Percentiles rank a stretch among this genome's conserved stretches.
These are phyloP conservation scores for Benitochromis conjunctus DNA, from an alignment of 2,113 vertebrate genomes.

Conservation along the genomic window DNA sequence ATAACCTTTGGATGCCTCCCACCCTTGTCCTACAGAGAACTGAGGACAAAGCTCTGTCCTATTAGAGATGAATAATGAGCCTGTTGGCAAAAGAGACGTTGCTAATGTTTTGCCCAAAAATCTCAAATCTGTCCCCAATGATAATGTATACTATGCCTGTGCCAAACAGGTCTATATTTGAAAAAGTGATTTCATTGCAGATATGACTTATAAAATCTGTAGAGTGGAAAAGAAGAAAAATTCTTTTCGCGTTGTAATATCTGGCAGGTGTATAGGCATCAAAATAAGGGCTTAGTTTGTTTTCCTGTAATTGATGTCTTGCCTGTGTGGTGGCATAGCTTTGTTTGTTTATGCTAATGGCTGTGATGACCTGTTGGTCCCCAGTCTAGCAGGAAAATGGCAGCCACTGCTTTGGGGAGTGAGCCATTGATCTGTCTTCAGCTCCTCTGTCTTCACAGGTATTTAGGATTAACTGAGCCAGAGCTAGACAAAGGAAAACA, in stretches of 20 bases:
- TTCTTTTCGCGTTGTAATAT: conserved; percentile 20
- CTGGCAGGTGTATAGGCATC: conserved; percentile 43
- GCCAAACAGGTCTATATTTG: conserved; percentile 53
- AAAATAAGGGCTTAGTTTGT: conserved; percentile 60
- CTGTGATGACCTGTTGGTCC: conserved; percentile 70
- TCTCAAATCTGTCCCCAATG: conserved; percentile 63
- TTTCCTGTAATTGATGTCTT: conserved; percentile 64
- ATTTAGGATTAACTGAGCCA: conserved; percentile 53
- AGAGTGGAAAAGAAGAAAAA: not conserved
- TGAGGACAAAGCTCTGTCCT: conserved; percentile 53
- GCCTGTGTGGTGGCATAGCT: conserved; percentile 37
- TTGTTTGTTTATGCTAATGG: conserved; percentile 77
- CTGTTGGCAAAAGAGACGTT: conserved; percentile 63
- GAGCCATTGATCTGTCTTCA: conserved; percentile 69
- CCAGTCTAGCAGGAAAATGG: conserved; percentile 70
- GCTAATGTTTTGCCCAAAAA: conserved; percentile 68
- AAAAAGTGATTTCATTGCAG: conserved; percentile 45
- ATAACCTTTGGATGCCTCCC: conserved; percentile 58
- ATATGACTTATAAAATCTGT: conserved; percentile 50
- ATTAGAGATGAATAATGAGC: conserved; percentile 68
- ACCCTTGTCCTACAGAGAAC: conserved; percentile 52
- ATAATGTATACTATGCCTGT: conserved; percentile 53
- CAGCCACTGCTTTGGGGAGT: conserved; percentile 65
- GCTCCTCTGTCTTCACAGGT: conserved; percentile 54
- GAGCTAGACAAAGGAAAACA: conserved; percentile 41